Conservation (phyloP, 2,113 vertebrate species). For the Smithornis capensis region DNA sequence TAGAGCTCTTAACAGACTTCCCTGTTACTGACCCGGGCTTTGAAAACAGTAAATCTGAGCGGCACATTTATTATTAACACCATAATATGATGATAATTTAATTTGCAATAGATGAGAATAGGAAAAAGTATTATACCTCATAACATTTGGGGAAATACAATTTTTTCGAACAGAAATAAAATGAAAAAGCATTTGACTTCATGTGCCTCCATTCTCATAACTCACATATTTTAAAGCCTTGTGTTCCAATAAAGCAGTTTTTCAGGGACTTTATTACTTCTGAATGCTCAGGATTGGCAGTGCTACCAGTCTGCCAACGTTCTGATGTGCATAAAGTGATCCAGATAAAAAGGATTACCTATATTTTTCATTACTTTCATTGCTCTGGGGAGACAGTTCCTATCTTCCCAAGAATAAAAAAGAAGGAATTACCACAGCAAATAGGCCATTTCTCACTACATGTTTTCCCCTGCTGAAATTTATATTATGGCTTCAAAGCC, state of each 20-base stretch:
- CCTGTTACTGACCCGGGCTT: neutral
- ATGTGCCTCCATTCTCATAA: neutral
- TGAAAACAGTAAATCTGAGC: neutral
- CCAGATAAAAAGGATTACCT: neutral
- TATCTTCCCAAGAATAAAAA: neutral
- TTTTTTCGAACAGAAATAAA: neutral
- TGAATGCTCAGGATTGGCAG: neutral
- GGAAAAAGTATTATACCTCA: neutral
- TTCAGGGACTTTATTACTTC: neutral
- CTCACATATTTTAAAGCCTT: neutral
- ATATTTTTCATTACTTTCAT: neutral
- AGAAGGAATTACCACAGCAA: neutral
- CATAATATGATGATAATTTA: neutral
- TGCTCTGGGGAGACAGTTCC: neutral
- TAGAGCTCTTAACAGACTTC: neutral
- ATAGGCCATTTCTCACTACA: neutral
- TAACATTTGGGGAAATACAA: neutral
- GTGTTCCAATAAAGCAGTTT: neutral
- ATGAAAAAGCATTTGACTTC: neutral
- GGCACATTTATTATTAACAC: neutral
- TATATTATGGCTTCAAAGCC: neutral
- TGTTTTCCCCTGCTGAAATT: neutral
- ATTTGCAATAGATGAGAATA: neutral
- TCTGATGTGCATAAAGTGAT: fast-evolving
- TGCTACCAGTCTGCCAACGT: neutral